Evolutionary conservation across 2,888 invertebrate genomes (phyloP).

Genomic region (Spilarctia lutea): DNA sequence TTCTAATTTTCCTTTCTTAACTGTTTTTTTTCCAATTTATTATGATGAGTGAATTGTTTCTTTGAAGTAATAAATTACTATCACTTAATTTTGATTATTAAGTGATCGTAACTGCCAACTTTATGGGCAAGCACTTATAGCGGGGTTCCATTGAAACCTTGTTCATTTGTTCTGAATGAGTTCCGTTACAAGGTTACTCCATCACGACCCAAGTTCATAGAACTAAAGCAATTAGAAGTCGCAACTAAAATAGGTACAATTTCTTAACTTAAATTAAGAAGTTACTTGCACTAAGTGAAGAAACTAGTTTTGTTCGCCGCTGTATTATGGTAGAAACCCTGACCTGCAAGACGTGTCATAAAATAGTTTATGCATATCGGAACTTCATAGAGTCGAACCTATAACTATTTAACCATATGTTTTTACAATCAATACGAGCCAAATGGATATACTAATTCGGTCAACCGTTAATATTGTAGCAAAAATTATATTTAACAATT

Average conservation of each 20-base stretch:
- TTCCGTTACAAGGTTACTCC: constrained; percentile 50
- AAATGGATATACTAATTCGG: background rate
- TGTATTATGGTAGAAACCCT: background rate
- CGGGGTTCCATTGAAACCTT: constrained; percentile 59
- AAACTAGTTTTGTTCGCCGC: background rate
- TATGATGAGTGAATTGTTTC: background rate
- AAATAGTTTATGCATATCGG: background rate
- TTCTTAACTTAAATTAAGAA: constrained; percentile 41
- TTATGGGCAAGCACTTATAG: constrained; percentile 59
- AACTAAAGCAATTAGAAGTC: constrained; percentile 53
- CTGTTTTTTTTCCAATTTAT: too few relatives aligned
- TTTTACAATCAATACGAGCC: background rate
- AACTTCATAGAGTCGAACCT: background rate
- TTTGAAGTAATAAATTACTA: background rate
- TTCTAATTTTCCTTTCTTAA: too few relatives aligned
- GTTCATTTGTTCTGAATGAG: constrained; percentile 64
- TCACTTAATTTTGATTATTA: constrained; percentile 11
- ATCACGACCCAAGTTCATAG: constrained; percentile 54
- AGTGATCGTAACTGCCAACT: constrained; percentile 27
- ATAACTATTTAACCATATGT: background rate
- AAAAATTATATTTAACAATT: too few relatives aligned
- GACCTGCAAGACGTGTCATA: background rate
- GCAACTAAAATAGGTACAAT: constrained; percentile 36
- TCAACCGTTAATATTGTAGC: background rate
- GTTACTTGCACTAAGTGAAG: constrained; percentile 22